A percentile compares a stretch with the other conserved stretches of the same genome.
Evolutionary conservation across 2,113 vertebrate species (phyloP).

Genomic region (Noctilio leporinus): DNA sequence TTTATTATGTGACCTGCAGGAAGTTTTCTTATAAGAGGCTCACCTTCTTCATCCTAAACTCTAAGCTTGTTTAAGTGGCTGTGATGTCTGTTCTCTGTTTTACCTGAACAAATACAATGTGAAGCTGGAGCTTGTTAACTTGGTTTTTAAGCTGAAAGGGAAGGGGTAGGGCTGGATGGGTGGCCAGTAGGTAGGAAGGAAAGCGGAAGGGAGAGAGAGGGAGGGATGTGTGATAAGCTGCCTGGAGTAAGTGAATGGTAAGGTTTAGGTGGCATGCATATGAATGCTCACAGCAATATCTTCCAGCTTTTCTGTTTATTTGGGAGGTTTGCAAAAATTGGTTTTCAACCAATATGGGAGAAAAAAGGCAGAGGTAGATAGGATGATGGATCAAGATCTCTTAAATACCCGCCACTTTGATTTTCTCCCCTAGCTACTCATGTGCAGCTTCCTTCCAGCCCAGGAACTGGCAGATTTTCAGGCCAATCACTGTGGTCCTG

Average conservation of each 20-base stretch:
- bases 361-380: neutral
- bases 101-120: neutral
- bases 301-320: neutral
- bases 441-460: neutral
- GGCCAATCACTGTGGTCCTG: fast-evolving
- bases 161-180: too few species aligned
- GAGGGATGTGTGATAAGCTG: neutral
- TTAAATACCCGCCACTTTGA: neutral
- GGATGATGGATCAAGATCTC: neutral
- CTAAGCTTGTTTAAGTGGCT: neutral
- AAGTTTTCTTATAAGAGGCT: neutral
- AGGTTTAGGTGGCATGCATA: fast-evolving
- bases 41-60: neutral
- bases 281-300: neutral
- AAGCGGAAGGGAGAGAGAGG: fast-evolving
- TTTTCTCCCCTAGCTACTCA: neutral
- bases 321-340: neutral
- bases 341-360: too few species aligned
- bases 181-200: neutral
- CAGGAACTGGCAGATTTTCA: neutral
- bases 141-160: neutral
- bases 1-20: neutral
- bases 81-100: neutral
- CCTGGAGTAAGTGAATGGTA: neutral
- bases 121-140: neutral